Evolutionary conservation across 1,140 invertebrate genomes (phyloP).

Genomic region (Andricus grossulariae): DNA sequence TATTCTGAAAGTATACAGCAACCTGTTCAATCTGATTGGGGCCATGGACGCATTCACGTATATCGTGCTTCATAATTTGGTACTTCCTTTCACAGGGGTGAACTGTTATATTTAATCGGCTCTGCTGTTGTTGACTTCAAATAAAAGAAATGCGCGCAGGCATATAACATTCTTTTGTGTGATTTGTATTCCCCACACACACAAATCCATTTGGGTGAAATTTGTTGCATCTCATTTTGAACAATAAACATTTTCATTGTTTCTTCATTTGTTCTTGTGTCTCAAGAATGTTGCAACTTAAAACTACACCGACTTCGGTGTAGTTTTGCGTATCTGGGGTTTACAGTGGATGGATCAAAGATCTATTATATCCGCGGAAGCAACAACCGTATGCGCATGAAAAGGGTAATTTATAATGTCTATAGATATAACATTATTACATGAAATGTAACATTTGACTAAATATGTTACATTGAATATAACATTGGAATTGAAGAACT

Average conservation of each 20-base stretch:
- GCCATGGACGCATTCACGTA: conserved; percentile 29
- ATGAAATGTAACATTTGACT: too few relatives aligned
- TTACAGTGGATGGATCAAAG: not conserved
- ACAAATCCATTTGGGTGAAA: too few relatives aligned
- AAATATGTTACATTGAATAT: too few relatives aligned
- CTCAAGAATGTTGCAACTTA: too few relatives aligned
- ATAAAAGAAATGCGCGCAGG: conserved; percentile 2
- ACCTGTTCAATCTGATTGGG: conserved; percentile 16
- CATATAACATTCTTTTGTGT: not conserved
- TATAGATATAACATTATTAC: too few relatives aligned
- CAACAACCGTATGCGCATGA: not conserved
- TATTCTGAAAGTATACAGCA: not conserved
- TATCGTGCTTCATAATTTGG: conserved; percentile 8
- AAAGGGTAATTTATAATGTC: too few relatives aligned
- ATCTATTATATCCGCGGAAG: not conserved
- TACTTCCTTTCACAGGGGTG: conserved; percentile 29
- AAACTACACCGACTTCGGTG: too few relatives aligned
- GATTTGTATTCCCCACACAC: not conserved
- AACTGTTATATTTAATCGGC: conserved; percentile 20
- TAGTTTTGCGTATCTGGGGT: too few relatives aligned
- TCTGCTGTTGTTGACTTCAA: conserved; percentile 7
- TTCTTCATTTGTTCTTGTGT: too few relatives aligned
- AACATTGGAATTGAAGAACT: too few relatives aligned
- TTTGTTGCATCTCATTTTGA: too few relatives aligned
- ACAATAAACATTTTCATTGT: too few relatives aligned